Percentiles rank a stretch among this genome's conserved stretches.
Conservation (phyloP, 2,888 invertebrate genomes). For the Danaus chrysippus region DNA sequence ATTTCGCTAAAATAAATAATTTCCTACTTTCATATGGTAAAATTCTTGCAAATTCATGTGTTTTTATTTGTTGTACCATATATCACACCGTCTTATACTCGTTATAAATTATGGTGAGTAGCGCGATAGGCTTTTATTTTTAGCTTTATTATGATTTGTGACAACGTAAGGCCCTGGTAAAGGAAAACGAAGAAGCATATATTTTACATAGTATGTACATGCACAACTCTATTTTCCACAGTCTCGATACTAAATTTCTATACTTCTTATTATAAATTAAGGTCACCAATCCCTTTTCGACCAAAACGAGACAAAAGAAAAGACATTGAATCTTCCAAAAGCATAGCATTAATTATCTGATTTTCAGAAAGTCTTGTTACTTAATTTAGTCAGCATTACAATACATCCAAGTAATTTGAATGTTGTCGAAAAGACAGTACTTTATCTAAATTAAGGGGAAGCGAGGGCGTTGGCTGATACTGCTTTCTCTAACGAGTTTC, state of each 20-base stretch:
- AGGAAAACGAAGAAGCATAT: conserved; percentile 22
- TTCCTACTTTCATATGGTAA: background rate
- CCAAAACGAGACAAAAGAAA: background rate
- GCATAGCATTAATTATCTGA: background rate
- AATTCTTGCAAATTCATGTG: background rate
- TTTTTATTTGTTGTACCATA: background rate
- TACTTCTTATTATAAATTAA: too few relatives aligned
- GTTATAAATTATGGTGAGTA: conserved; percentile 18
- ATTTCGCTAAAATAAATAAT: background rate
- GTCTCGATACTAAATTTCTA: too few relatives aligned
- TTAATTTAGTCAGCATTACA: conserved; percentile 1
- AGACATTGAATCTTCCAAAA: background rate
- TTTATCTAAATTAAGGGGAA: conserved; percentile 15
- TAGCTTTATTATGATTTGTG: conserved; percentile 29
- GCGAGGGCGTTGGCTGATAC: conserved; percentile 8
- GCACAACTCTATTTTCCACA: background rate
- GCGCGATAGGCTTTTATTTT: conserved; percentile 24
- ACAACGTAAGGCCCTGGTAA: conserved; percentile 23
- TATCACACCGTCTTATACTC: conserved; percentile 3
- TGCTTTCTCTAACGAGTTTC: conserved; percentile 25
- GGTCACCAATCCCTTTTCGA: too few relatives aligned
- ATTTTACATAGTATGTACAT: conserved; percentile 12
- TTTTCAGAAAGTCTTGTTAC: background rate
- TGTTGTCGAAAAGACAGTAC: conserved; percentile 11
- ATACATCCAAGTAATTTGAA: conserved; percentile 10